A percentile compares a stretch with the other conserved stretches of the same genome.
These are phyloP conservation scores for Holocentrus rufus DNA, from an alignment of 2,797 vertebrate genomes.

Conservation along the genomic window DNA sequence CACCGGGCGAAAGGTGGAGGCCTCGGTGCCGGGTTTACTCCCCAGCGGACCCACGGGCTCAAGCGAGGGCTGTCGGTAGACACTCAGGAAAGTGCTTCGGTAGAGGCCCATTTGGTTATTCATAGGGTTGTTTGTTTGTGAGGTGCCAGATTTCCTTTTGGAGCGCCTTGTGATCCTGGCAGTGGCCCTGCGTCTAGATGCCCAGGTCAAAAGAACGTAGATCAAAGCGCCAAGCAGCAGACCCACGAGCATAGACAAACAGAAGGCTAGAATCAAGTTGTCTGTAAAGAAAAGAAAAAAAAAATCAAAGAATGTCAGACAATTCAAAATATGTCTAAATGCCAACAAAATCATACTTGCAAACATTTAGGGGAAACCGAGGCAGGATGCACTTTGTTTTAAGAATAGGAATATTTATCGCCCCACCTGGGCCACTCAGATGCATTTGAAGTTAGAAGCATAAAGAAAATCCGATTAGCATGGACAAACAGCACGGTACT, in stretches of 20 bases:
- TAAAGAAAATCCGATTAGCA: conserved; percentile 7
- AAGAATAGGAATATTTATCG: conserved; percentile 28
- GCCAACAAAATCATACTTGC: conserved; percentile 20
- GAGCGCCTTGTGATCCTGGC: conserved; percentile 89
- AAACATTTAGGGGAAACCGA: conserved; percentile 20
- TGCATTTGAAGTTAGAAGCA: conserved; percentile 24
- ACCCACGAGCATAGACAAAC: conserved; percentile 89
- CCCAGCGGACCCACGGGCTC: conserved; percentile 92
- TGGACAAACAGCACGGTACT: neutral
- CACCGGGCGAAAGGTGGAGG: conserved; percentile 91
- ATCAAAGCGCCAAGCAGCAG: conserved; percentile 90
- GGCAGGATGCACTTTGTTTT: conserved; percentile 11
- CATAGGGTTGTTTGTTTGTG: conserved; percentile 64
- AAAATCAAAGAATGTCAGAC: conserved; percentile 27
- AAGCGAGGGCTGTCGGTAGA: conserved; percentile 91
- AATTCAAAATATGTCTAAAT: conserved; percentile 17
- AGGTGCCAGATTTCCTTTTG: conserved; percentile 73
- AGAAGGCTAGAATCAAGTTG: conserved; percentile 91
- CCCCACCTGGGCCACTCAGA: conserved; percentile 39
- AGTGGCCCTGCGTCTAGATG: conserved; percentile 87
- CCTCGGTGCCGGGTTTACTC: conserved; percentile 87
- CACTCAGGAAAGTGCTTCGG: conserved; percentile 90
- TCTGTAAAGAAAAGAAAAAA: conserved; percentile 73
- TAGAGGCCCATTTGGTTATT: conserved; percentile 86
- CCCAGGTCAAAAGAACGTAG: conserved; percentile 88